Conservation (phyloP, 1,140 invertebrate genomes). For the Stegodyphus dumicola region DNA sequence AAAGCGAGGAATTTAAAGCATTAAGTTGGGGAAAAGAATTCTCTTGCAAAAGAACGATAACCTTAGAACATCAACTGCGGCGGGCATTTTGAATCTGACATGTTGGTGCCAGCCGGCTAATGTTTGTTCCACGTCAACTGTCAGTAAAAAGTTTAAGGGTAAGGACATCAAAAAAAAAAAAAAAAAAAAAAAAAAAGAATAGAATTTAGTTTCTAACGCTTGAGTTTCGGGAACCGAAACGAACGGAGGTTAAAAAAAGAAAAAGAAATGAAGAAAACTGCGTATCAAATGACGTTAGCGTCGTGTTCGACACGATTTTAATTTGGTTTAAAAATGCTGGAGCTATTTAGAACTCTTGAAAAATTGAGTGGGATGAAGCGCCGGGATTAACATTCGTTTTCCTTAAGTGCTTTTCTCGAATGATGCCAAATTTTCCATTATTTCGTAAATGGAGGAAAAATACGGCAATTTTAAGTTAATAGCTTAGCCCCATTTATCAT, state of each 20-base stretch:
- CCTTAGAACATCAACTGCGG: conserved; percentile 24
- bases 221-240: background rate
- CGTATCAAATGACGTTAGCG: conserved; percentile 26
- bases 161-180: conserved; percentile 9
- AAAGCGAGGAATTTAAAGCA: conserved; percentile 1
- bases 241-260: background rate
- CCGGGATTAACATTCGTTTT: conserved; percentile 27
- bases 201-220: background rate
- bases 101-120: conserved; percentile 33
- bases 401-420: conserved; percentile 20
- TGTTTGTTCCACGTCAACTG: conserved; percentile 40
- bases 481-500: too few relatives aligned
- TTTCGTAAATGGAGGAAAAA: background rate
- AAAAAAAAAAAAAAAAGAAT: conserved; percentile 18
- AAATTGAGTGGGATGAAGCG: conserved; percentile 1
- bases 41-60: conserved; percentile 33
- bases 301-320: conserved; percentile 52
- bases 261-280: background rate
- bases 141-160: conserved; percentile 11
- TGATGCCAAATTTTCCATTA: conserved; percentile 13
- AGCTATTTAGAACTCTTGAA: conserved; percentile 21
- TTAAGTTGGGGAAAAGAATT: background rate
- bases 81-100: conserved; percentile 43
- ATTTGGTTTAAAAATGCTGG: conserved; percentile 35
- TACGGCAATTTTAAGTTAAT: too few relatives aligned